Evolutionary conservation across 2,888 invertebrate species (phyloP), one percentile per base, ranked within the genome.

Genomic region (Eurytoma californica): DNA sequence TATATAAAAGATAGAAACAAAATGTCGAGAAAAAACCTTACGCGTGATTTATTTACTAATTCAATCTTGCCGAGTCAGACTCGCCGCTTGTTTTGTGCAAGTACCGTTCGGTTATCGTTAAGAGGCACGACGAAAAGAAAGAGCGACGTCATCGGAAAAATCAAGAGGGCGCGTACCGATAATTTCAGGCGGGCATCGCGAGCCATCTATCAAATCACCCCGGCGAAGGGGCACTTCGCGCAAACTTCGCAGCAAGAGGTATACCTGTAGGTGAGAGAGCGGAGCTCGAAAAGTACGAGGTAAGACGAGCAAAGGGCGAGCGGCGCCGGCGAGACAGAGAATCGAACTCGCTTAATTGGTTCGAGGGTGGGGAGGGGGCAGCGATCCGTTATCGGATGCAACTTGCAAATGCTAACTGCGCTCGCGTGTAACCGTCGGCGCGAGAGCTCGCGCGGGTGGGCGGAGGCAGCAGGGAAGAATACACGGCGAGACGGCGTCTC

Each of bases 301-400:
- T 49, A 53, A n/a, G 53, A n/a, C 14, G 53, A 53, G n/a, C n/a
- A 53, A n/a, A 53, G n/a, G 53, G n/a, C n/a, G 53, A 3, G 14
- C 53, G 53, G 13, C 53, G 53, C n/a, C 53, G 53, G 9, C 53
- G 14, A 67, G 13, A 66, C 16, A 58, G 49, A 61, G 63, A 69
- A 76, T 53, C 47, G 73, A 73, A 47, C 57, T 47, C 47, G 69
- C 63, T 76, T 69, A 76, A 76, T 76, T 69, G 76, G 63, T 51
- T 63, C 24, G 66, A 28, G 58, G 5, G 28, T n/a, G n/a, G n/a
- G n/a, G n/a, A n/a, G n/a, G n/a, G n/a, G 12, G 13, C 14, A 1
- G 24, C 58, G 67, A 30, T 51, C 60, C 24, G 66, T 58, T 57
- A 68, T 75, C 67, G 75, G 39, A 61, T 53, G 68, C 55, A 53